Evolutionary conservation across 2,113 vertebrate species (phyloP), one percentile per base, ranked within the genome.

Genomic region (Camelus bactrianus): DNA sequence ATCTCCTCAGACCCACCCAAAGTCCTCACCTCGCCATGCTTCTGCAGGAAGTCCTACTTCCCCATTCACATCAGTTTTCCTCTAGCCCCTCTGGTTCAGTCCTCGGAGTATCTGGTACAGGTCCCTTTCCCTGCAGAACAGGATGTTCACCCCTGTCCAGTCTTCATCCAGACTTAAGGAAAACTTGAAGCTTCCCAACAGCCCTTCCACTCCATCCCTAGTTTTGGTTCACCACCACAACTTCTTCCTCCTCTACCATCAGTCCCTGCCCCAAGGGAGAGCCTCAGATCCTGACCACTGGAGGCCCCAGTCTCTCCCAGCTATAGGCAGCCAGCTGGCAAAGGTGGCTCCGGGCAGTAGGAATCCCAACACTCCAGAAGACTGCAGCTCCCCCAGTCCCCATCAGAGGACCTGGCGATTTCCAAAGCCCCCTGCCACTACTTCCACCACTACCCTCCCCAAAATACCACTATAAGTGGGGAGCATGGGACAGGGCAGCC

Each of bases 151-250:
- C 20, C 58, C 56, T 69, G 20, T 72, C 83, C n/a, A 28, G n/a
- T n/a, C 8, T 35, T 79, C 75, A 64, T 26, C 54, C 64, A 70
- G 79, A 38, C 50, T 42, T 11, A 91, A 73, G 54, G 48, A 91
- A 92, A 95, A 85, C 67, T 87, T n/a, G 17, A 89, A 88, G 52
- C 16, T 75, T 93, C n/a, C 35, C 77, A 93, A n/a, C 26, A 80
- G 46, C 69, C 52, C 79, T 86, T 50, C 73, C 32, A 77, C 42
- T 81, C 35, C 67, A 65, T 7, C 20, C n/a, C 32, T 42, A 82
- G 56, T 48, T 9, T 67, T 67, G 9, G 50, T 42, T 70, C 81
- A 76, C 81, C 62, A 83, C 16, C 35, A 32, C 15, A 50, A 70
- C n/a, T 38, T 87, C 48, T 17, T 42, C 72, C 83, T 79, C 46